Percentiles rank a stretch among this genome's conserved stretches.
Evolutionary conservation across 2,797 vertebrate species (phyloP).

Genomic region (Coccyzus lansbergi): DNA sequence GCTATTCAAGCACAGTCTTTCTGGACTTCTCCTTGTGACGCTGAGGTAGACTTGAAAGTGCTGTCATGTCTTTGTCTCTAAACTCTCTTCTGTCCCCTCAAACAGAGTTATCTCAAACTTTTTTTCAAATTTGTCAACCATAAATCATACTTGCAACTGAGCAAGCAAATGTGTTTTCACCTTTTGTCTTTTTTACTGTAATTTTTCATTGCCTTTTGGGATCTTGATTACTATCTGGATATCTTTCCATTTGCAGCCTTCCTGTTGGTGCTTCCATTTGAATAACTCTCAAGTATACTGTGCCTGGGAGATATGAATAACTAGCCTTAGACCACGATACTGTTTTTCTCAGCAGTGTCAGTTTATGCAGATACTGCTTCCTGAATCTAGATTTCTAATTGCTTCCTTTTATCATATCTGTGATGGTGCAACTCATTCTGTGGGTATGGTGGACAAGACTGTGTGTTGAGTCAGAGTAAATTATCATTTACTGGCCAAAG

Average conservation of each 20-base stretch:
- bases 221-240: neutral
- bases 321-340: neutral
- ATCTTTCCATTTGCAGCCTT: neutral
- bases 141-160: neutral
- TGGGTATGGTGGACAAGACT: neutral
- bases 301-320: neutral
- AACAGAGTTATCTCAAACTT: neutral
- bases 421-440: neutral
- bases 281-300: neutral
- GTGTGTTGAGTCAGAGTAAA: neutral
- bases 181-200: neutral
- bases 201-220: constrained; percentile 3
- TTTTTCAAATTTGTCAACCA: neutral
- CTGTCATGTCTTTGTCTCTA: neutral
- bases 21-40: neutral
- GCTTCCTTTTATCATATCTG: neutral
- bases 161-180: neutral
- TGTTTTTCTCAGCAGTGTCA: neutral
- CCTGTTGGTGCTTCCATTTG: neutral
- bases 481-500: too few relatives aligned
- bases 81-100: neutral
- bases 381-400: neutral
- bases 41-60: neutral
- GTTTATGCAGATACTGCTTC: neutral
- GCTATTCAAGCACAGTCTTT: neutral